Percentiles rank a stretch among this genome's conserved stretches.
Evolutionary conservation across 2,113 vertebrate genomes (phyloP).

Genomic region (Cromileptes altivelis): DNA sequence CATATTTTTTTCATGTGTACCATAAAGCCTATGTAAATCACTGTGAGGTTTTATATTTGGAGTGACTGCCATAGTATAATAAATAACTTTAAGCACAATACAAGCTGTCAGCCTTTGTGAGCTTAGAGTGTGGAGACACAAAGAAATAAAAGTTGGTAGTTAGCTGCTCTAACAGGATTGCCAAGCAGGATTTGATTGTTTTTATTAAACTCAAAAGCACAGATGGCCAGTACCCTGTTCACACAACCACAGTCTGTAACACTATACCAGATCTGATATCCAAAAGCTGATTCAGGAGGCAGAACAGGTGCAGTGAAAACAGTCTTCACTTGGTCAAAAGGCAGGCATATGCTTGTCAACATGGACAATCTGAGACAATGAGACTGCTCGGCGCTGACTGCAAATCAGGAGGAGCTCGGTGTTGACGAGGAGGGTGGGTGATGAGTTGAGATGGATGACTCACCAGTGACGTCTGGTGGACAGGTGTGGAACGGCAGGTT

Average conservation of each 20-base stretch:
- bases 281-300: neutral
- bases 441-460: neutral
- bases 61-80: neutral
- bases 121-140: neutral
- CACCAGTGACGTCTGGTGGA: neutral
- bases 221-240: neutral
- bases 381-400: neutral
- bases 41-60: neutral
- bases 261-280: neutral
- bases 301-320: neutral
- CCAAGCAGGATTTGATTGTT: neutral
- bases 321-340: neutral
- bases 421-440: neutral
- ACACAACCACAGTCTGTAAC: constrained; percentile 6
- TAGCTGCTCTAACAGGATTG: neutral
- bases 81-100: neutral
- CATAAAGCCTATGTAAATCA: neutral
- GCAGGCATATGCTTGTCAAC: neutral
- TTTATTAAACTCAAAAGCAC: neutral
- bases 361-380: neutral
- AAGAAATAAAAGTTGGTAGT: neutral
- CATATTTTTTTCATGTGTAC: neutral
- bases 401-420: neutral
- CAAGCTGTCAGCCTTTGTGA: neutral
- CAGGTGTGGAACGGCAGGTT: neutral